Evolutionary conservation across 2,888 invertebrate species (phyloP).

Genomic region (Sisyra nigra): DNA sequence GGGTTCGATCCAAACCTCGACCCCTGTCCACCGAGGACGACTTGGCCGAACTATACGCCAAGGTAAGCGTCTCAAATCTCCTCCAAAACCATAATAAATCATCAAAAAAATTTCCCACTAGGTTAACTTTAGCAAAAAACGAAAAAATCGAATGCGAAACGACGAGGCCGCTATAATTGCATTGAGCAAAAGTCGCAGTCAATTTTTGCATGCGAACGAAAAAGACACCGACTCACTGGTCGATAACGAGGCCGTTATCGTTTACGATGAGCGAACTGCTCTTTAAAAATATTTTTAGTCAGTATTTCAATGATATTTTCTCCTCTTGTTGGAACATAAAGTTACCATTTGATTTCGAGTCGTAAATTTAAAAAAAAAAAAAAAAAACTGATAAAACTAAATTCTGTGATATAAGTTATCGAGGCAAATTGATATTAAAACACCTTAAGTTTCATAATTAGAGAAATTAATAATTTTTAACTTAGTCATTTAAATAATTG

Average conservation of each 20-base stretch:
- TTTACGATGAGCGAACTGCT: constrained; percentile 66
- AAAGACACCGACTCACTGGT: constrained; percentile 46
- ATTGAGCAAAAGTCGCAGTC: constrained; percentile 55
- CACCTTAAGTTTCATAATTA: too few relatives aligned
- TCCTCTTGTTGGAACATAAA: too few relatives aligned
- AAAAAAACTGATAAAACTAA: too few relatives aligned
- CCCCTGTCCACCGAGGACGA: constrained; percentile 54
- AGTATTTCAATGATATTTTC: too few relatives aligned
- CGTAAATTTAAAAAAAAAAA: too few relatives aligned
- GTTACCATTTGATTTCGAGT: too few relatives aligned
- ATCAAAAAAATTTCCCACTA: constrained; percentile 20
- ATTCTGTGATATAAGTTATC: too few relatives aligned
- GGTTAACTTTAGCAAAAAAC: constrained; percentile 62
- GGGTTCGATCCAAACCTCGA: constrained; percentile 50
- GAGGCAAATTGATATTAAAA: too few relatives aligned
- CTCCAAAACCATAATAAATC: too few relatives aligned
- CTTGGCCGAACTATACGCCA: constrained; percentile 50
- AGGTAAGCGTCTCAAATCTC: too few relatives aligned
- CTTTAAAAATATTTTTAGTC: constrained; percentile 28
- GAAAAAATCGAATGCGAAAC: constrained; percentile 65
- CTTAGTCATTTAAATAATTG: too few relatives aligned
- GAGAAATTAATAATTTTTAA: too few relatives aligned
- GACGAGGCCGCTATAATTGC: constrained; percentile 70
- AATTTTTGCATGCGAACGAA: constrained; percentile 28
- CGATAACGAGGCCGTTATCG: constrained; percentile 63